Conservation (phyloP, 2,797 vertebrate genomes). For the Rhincodon typus region DNA sequence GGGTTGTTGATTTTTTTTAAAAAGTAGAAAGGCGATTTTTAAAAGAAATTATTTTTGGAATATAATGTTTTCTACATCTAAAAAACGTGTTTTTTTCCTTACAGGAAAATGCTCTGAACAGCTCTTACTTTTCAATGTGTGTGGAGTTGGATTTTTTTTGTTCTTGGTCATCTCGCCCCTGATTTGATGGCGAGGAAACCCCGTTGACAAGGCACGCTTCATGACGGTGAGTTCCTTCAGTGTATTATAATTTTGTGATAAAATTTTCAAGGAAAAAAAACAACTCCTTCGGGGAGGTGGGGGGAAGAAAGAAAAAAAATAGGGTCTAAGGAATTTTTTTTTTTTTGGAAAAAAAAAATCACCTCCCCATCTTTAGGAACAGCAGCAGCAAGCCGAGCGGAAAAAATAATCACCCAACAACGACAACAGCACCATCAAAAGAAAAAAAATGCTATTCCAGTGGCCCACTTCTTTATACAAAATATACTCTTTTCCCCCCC, state of each 20-base stretch:
- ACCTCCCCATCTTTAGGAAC: neutral
- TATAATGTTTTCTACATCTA: neutral
- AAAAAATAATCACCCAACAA: slow-evolving; percentile 16
- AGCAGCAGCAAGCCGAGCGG: neutral
- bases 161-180: slow-evolving; percentile 74
- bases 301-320: slow-evolving; percentile 79
- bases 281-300: slow-evolving; percentile 76
- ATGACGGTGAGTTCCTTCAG: slow-evolving; percentile 99
- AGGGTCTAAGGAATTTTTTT: slow-evolving; percentile 67
- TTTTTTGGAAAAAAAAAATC: slow-evolving; percentile 45
- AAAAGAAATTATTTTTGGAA: too few species aligned
- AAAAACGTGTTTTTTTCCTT: slow-evolving; percentile 17
- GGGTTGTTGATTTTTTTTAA: too few species aligned
- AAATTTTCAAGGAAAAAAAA: slow-evolving; percentile 95
- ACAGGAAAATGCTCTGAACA: slow-evolving; percentile 37
- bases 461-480: neutral
- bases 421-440: slow-evolving; percentile 7
- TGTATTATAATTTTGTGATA: slow-evolving; percentile 99
- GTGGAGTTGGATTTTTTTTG: slow-evolving; percentile 2
- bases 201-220: slow-evolving; percentile 99
- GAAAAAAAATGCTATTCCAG: neutral
- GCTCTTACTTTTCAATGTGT: slow-evolving; percentile 28
- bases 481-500: slow-evolving; percentile 40
- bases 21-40: neutral
- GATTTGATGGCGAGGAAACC: slow-evolving; percentile 99